Conservation (phyloP, 2,113 vertebrate genomes). For the Periophthalmus modestus region DNA sequence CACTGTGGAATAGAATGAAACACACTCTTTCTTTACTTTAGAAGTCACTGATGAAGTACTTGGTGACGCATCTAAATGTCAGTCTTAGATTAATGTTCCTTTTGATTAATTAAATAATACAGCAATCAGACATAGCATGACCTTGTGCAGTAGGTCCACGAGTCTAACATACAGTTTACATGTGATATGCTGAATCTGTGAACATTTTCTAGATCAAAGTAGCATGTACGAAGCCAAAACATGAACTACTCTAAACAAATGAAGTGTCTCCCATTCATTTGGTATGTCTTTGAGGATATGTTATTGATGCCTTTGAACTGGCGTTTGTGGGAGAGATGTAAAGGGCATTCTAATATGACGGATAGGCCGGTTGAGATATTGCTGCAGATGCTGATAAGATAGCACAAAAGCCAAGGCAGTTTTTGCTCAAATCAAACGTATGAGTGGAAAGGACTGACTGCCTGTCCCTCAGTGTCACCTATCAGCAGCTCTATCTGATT, state of each 20-base stretch:
- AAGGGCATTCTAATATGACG: constrained; percentile 68
- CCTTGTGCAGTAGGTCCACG: neutral
- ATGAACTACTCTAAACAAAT: constrained; percentile 32
- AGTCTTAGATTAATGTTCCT: constrained; percentile 54
- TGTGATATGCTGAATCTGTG: neutral
- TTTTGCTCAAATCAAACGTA: constrained; percentile 61
- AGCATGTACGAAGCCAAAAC: constrained; percentile 29
- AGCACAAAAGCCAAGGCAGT: constrained; percentile 45
- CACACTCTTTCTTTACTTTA: neutral
- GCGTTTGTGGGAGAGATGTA: constrained; percentile 63
- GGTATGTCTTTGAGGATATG: constrained; percentile 45
- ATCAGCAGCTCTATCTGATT: constrained; percentile 73
- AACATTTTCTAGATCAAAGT: neutral
- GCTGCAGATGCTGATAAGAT: constrained; percentile 72
- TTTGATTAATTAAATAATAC: constrained; percentile 60
- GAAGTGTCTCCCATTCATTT: constrained; percentile 46
- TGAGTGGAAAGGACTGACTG: constrained; percentile 62
- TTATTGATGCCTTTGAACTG: constrained; percentile 61
- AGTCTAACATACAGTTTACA: neutral
- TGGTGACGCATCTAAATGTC: neutral
- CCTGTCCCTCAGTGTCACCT: constrained; percentile 61
- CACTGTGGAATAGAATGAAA: neutral
- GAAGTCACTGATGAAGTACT: neutral
- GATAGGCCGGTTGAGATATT: constrained; percentile 56
- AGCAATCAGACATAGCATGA: constrained; percentile 36